phyloP scores from a whole-genome alignment of 2,888 invertebrate species.

The Lepidonotus clava region DNA sequence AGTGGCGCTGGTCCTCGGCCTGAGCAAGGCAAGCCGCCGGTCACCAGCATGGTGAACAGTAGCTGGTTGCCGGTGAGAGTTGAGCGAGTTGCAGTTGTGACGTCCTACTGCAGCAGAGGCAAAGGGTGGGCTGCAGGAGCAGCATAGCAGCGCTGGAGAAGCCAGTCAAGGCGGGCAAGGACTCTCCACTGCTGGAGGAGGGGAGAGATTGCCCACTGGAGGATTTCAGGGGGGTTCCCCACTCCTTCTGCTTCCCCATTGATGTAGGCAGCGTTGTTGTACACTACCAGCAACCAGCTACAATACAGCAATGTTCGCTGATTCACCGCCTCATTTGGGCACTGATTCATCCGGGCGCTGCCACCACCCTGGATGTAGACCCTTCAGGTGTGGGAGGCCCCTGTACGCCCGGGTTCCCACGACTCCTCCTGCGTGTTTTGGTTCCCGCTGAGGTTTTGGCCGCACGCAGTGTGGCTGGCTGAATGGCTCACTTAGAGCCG shows the following conservation, averaged over 20 bases:
- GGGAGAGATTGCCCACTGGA: too few relatives aligned
- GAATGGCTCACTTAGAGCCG: too few relatives aligned
- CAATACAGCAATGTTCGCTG: not conserved
- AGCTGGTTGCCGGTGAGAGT: too few relatives aligned
- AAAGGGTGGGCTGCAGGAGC: not conserved
- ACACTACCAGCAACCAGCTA: not conserved
- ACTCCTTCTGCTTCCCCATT: not conserved
- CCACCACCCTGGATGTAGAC: not conserved
- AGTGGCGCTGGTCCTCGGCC: not conserved
- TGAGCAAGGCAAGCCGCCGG: not conserved
- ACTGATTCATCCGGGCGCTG: constrained; percentile 6
- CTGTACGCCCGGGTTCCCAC: too few relatives aligned
- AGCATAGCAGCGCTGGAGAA: not conserved
- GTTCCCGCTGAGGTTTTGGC: too few relatives aligned
- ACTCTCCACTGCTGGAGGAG: not conserved
- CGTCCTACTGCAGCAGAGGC: not conserved
- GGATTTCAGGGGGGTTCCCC: too few relatives aligned
- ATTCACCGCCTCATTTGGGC: not conserved
- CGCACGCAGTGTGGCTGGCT: too few relatives aligned
- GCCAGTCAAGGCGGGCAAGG: not conserved
- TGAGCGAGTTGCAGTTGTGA: too few relatives aligned
- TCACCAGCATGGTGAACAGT: too few relatives aligned
- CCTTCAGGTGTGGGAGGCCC: not conserved
- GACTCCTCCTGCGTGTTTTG: too few relatives aligned
- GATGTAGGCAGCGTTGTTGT: not conserved